A percentile compares a stretch with the other conserved stretches of the same genome.
Conservation (phyloP, 2,797 vertebrate species). For the Lepidocolaptes lacrymiger region DNA sequence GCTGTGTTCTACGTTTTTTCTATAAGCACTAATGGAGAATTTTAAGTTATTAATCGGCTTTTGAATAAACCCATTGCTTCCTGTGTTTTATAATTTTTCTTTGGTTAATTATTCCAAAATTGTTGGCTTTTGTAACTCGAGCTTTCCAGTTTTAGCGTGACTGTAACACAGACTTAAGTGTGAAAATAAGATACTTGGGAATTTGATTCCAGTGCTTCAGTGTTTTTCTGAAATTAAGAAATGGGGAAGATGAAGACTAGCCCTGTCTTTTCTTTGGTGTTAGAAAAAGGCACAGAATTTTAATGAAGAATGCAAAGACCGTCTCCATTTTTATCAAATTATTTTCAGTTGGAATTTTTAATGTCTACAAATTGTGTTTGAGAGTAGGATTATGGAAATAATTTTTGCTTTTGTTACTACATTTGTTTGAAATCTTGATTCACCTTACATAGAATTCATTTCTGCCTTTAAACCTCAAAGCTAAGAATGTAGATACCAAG, state of each 20-base stretch:
- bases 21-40: slow-evolving; percentile 67
- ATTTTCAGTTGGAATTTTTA: not conserved
- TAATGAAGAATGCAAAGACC: not conserved
- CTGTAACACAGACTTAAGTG: not conserved
- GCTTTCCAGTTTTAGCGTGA: not conserved
- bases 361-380: not conserved
- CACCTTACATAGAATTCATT: not conserved
- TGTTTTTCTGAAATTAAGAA: slow-evolving; percentile 2
- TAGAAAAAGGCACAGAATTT: not conserved
- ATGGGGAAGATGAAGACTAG: not conserved
- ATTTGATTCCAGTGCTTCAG: not conserved
- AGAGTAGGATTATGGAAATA: not conserved
- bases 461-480: slow-evolving; percentile 10
- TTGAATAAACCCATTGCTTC: slow-evolving; percentile 49
- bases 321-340: not conserved
- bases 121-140: not conserved
- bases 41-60: slow-evolving; percentile 74
- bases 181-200: not conserved
- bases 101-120: not conserved
- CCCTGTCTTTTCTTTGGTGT: not conserved
- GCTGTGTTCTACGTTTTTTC: slow-evolving; percentile 78
- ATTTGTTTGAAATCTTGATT: not conserved
- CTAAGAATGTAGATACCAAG: not conserved
- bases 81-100: not conserved
- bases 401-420: not conserved